phyloP scores from a whole-genome alignment of 2,113 vertebrate species.

The Neodontobutis hainanensis region DNA sequence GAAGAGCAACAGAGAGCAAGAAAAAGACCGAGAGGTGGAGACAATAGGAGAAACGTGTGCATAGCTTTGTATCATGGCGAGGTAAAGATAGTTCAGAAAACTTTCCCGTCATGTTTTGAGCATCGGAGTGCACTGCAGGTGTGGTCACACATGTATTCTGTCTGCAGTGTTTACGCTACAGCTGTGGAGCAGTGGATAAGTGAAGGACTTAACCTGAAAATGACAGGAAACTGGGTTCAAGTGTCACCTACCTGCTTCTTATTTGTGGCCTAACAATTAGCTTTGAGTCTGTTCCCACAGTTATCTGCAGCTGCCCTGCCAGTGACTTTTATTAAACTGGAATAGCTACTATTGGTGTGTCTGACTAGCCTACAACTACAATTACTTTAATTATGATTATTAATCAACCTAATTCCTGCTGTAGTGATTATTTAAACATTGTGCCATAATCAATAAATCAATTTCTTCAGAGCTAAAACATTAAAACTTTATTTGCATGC shows the following conservation, averaged over 20 bases:
- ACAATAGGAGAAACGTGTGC: slow-evolving; percentile 41
- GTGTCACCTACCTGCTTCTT: slow-evolving; percentile 20
- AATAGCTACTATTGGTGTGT: background rate
- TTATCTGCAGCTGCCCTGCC: slow-evolving; percentile 35
- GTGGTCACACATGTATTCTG: background rate
- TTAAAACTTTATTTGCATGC: background rate
- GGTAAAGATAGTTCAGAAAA: slow-evolving; percentile 24
- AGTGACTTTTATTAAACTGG: slow-evolving; percentile 12
- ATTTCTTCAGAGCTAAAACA: slow-evolving; percentile 5
- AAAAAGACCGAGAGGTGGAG: slow-evolving; percentile 29
- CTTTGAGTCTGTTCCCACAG: slow-evolving; percentile 57
- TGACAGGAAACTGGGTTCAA: slow-evolving; percentile 32
- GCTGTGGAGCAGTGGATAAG: slow-evolving; percentile 17
- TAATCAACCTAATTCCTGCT: background rate
- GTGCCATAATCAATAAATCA: slow-evolving; percentile 9
- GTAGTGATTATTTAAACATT: slow-evolving; percentile 12
- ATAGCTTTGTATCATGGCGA: slow-evolving; percentile 28
- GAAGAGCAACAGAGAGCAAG: too few species aligned
- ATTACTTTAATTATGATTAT: slow-evolving; percentile 10
- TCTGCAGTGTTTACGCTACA: slow-evolving; percentile 1
- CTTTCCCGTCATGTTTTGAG: slow-evolving; percentile 12
- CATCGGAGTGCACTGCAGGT: slow-evolving; percentile 1
- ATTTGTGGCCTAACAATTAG: slow-evolving; percentile 5
- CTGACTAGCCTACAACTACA: background rate
- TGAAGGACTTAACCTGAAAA: slow-evolving; percentile 15